A percentile compares a stretch with the other conserved stretches of the same genome.
phyloP scores from a whole-genome alignment of 2,888 invertebrate species.

The Sinopyrophorus schimmeli region DNA sequence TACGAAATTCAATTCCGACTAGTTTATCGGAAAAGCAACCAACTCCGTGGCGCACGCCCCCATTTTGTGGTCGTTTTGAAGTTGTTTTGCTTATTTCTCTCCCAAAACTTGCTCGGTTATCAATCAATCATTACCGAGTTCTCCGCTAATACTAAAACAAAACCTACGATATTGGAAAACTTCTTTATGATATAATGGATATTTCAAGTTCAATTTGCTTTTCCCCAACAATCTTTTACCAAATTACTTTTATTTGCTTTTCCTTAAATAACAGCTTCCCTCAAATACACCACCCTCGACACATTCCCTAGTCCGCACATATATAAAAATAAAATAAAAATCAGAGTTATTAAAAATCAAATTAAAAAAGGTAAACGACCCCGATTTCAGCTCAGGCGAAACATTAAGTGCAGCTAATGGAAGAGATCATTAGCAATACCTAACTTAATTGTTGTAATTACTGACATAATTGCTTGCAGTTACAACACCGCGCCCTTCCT shows the following conservation, averaged over 20 bases:
- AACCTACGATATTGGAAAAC: slow-evolving; percentile 2
- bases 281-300: too few relatives aligned
- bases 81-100: slow-evolving; percentile 25
- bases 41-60: slow-evolving; percentile 20
- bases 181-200: not conserved
- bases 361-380: slow-evolving; percentile 4
- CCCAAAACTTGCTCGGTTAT: slow-evolving; percentile 4
- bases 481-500: slow-evolving; percentile 29
- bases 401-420: slow-evolving; percentile 30
- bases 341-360: too few relatives aligned
- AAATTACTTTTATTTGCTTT: too few relatives aligned
- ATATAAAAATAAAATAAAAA: too few relatives aligned
- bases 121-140: slow-evolving; percentile 18
- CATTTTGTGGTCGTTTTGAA: slow-evolving; percentile 28
- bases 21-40: slow-evolving; percentile 31
- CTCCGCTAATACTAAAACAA: slow-evolving; percentile 11
- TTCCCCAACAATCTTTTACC: too few relatives aligned
- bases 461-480: slow-evolving; percentile 34
- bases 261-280: too few relatives aligned
- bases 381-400: slow-evolving; percentile 17
- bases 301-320: too few relatives aligned
- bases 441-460: slow-evolving; percentile 36
- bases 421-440: slow-evolving; percentile 32
- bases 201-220: not conserved
- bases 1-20: slow-evolving; percentile 31